A percentile compares a stretch with the other conserved stretches of the same genome.
Conservation (phyloP, 1,140 invertebrate genomes). For the Lordiphosa mommai region DNA sequence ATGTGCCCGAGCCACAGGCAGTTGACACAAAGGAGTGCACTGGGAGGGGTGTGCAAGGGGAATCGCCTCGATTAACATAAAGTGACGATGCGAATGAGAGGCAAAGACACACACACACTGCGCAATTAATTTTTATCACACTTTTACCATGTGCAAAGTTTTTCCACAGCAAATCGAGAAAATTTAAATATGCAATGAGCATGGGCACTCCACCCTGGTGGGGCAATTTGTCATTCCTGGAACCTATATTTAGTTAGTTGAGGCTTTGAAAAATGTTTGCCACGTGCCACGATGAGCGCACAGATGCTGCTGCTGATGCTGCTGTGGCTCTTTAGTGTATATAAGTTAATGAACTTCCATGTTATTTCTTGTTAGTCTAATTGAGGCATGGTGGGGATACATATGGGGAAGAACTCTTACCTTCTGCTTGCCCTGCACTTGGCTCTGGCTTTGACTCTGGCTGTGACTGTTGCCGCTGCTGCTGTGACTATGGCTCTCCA, state of each 20-base stretch:
- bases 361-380: conserved; percentile 10
- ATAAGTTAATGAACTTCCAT: conserved; percentile 59
- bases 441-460: conserved; percentile 13
- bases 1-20: conserved; percentile 3
- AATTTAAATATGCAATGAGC: conserved; percentile 23
- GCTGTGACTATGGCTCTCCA: conserved; percentile 7
- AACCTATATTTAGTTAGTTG: conserved; percentile 46
- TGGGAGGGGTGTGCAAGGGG: background rate
- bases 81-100: conserved; percentile 28
- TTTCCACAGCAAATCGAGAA: conserved; percentile 18
- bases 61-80: conserved; percentile 61
- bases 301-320: conserved; percentile 17
- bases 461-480: conserved; percentile 20
- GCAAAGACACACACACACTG: conserved; percentile 29
- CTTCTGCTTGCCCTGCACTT: conserved; percentile 38
- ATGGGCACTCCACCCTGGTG: conserved; percentile 19
- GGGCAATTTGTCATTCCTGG: conserved; percentile 61
- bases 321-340: background rate
- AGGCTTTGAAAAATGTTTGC: conserved; percentile 52
- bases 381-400: background rate
- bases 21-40: conserved; percentile 53
- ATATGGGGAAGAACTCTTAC: conserved; percentile 23
- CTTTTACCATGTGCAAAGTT: conserved; percentile 69
- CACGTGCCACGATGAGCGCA: conserved; percentile 28
- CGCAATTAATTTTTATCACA: conserved; percentile 79